Conservation (phyloP, 2,797 vertebrate genomes). For the Sparidentex hasta region DNA sequence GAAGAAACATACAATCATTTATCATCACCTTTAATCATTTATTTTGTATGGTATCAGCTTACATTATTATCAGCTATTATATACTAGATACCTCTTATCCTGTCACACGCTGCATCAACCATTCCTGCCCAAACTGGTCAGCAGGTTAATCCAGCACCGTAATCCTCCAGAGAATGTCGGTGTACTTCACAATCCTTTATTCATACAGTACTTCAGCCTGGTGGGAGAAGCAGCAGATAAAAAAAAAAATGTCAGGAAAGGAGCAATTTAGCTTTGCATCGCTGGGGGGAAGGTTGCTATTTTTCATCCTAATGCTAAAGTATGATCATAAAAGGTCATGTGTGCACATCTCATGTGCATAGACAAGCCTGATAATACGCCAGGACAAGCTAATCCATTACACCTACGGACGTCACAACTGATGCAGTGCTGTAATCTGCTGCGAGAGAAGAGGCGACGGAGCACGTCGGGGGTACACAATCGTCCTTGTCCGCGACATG, state of each 20-base stretch:
- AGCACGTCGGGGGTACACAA: constrained; percentile 26
- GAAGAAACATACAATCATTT: neutral
- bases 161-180: constrained; percentile 39
- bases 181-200: constrained; percentile 25
- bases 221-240: neutral
- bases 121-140: constrained; percentile 19
- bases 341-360: constrained; percentile 24
- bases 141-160: constrained; percentile 50
- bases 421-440: constrained; percentile 42
- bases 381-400: constrained; percentile 68
- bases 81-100: constrained; percentile 3
- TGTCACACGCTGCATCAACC: constrained; percentile 34
- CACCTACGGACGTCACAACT: constrained; percentile 23
- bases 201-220: constrained; percentile 7
- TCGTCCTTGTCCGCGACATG: constrained; percentile 55
- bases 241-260: constrained; percentile 5
- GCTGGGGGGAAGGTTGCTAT: constrained; percentile 13
- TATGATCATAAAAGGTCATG: constrained; percentile 52
- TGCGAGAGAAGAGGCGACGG: constrained; percentile 17
- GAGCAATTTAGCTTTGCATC: constrained; percentile 21
- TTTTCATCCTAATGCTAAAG: constrained; percentile 52
- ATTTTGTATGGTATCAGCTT: neutral
- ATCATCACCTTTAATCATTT: neutral
- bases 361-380: constrained; percentile 59
- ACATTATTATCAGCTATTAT: too few relatives aligned